Conservation (phyloP, 2,888 invertebrate species). For the Synanthedon andrenaeformis region DNA sequence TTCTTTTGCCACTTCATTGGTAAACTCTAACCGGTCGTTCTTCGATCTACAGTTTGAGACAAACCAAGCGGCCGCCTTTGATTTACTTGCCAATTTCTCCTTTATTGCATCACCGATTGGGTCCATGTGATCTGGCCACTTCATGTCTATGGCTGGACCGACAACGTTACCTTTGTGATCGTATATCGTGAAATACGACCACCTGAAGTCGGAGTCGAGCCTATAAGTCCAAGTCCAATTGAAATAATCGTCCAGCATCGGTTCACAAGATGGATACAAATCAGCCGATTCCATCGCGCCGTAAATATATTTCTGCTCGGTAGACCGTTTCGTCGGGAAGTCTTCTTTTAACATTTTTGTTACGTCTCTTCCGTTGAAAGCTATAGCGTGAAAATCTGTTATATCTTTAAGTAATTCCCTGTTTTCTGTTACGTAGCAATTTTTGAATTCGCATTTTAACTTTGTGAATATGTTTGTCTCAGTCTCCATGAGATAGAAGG, state of each 20-base stretch:
- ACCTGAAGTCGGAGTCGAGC: slow-evolving; percentile 34
- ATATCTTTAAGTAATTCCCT: slow-evolving; percentile 2
- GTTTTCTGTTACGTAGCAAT: slow-evolving; percentile 15
- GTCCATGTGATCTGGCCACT: slow-evolving; percentile 29
- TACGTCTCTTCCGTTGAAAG: slow-evolving; percentile 9
- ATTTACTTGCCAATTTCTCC: slow-evolving; percentile 16
- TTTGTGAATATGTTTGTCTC: slow-evolving; percentile 10
- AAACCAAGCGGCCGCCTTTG: slow-evolving; percentile 31
- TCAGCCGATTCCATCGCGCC: slow-evolving; percentile 36
- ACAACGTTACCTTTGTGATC: slow-evolving; percentile 19
- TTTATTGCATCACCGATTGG: slow-evolving; percentile 21
- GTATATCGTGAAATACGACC: slow-evolving; percentile 29
- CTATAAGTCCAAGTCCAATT: slow-evolving; percentile 50
- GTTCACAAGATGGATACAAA: slow-evolving; percentile 26
- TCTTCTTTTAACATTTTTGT: not conserved
- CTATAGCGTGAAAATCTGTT: slow-evolving; percentile 17
- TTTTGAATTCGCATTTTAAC: slow-evolving; percentile 12
- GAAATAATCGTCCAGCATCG: slow-evolving; percentile 27
- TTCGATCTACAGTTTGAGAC: slow-evolving; percentile 25
- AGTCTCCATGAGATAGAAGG: slow-evolving; percentile 8
- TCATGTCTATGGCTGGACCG: slow-evolving; percentile 29
- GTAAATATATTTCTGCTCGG: slow-evolving; percentile 38
- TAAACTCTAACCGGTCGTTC: slow-evolving; percentile 17
- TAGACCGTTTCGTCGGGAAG: slow-evolving; percentile 20
- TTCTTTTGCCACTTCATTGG: slow-evolving; percentile 12